A percentile compares a stretch with the other conserved stretches of the same genome.
These are phyloP conservation scores for Spisula subtruncata DNA, from an alignment of 2,888 invertebrate genomes.

Conservation along the genomic window DNA sequence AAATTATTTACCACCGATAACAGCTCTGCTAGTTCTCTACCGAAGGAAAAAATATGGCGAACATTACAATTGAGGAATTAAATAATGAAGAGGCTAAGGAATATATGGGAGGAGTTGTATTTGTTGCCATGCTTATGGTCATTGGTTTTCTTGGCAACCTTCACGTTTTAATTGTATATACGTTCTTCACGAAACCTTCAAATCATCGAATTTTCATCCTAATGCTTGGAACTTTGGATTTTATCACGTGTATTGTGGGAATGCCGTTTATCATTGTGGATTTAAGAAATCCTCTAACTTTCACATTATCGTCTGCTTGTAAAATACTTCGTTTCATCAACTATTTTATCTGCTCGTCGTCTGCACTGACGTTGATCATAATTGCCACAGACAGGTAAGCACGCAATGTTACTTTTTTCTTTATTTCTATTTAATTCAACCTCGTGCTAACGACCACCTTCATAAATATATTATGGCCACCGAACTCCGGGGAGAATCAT, in stretches of 20 bases:
- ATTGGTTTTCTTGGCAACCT: conserved; percentile 69
- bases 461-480: too few relatives aligned
- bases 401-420: neutral
- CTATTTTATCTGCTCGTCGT: conserved; percentile 64
- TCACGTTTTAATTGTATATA: conserved; percentile 69
- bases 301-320: conserved; percentile 58
- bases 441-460: too few relatives aligned
- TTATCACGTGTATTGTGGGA: conserved; percentile 68
- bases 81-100: conserved; percentile 62
- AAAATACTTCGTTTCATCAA: conserved; percentile 71
- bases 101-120: conserved; percentile 68
- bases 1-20: too few relatives aligned
- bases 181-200: conserved; percentile 63
- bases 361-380: conserved; percentile 61
- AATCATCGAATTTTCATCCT: conserved; percentile 70
- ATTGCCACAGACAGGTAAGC: conserved; percentile 65
- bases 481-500: too few relatives aligned
- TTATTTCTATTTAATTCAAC: too few relatives aligned
- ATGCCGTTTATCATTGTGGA: conserved; percentile 73
- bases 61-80: conserved; percentile 35
- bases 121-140: conserved; percentile 67
- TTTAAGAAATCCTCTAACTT: conserved; percentile 65
- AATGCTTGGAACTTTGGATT: conserved; percentile 60
- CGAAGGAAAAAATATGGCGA: neutral
- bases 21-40: too few relatives aligned